These are phyloP conservation scores for Stratiomys singularior DNA, from an alignment of 2,888 invertebrate species.

Conservation along the genomic window DNA sequence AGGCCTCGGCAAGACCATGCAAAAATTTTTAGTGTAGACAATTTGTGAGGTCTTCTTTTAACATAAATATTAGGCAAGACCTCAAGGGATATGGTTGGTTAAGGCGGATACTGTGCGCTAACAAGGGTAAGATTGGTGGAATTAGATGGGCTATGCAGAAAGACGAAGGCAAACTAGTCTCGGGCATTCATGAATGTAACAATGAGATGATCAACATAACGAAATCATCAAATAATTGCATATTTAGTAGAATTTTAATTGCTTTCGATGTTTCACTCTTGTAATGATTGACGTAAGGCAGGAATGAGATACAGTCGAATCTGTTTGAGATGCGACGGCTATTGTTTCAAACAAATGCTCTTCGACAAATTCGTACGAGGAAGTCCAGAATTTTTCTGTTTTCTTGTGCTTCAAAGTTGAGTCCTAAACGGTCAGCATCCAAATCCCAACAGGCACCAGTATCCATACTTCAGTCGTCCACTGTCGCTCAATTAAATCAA, in stretches of 20 bases:
- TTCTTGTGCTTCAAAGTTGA: too few species aligned
- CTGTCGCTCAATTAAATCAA: not conserved
- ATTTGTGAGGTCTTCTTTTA: slow-evolving; percentile 45
- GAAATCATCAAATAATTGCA: slow-evolving; percentile 35
- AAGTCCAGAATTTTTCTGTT: too few species aligned
- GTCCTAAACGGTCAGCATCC: too few species aligned
- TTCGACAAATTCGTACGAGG: too few species aligned
- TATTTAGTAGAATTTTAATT: slow-evolving; percentile 33
- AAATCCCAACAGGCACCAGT: too few species aligned
- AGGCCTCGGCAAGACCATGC: not conserved
- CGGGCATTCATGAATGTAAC: not conserved
- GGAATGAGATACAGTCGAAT: too few species aligned
- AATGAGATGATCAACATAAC: slow-evolving; percentile 27
- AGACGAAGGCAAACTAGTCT: not conserved
- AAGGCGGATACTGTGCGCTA: not conserved
- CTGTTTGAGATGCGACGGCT: too few species aligned
- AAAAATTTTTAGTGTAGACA: not conserved
- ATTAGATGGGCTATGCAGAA: not conserved
- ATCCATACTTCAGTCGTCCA: not conserved
- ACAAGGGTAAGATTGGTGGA: not conserved
- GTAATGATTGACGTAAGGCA: not conserved
- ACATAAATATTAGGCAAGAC: slow-evolving; percentile 32
- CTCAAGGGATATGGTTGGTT: not conserved
- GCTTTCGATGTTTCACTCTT: not conserved
- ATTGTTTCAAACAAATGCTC: too few species aligned